Evolutionary conservation across 2,113 vertebrate genomes (phyloP).

Genomic region (Orthochromis indermauri): DNA sequence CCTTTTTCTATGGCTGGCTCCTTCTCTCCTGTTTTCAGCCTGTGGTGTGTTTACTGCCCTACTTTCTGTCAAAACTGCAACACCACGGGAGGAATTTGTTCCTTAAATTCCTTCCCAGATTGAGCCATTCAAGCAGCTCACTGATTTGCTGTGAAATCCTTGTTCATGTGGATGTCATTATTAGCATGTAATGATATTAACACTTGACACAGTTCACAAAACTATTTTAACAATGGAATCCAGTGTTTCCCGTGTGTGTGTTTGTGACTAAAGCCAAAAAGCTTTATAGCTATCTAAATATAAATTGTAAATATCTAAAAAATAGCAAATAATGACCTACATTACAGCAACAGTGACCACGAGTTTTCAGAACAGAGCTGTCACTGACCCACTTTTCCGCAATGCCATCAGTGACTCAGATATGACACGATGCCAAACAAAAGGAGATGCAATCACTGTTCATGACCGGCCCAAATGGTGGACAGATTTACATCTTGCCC

Average conservation of each 20-base stretch:
- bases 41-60: slow-evolving; percentile 28
- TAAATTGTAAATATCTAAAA: neutral
- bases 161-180: neutral
- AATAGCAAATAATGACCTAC: neutral
- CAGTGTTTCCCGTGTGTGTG: neutral
- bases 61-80: slow-evolving; percentile 39
- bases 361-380: neutral
- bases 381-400: slow-evolving; percentile 30
- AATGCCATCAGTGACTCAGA: slow-evolving; percentile 20
- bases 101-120: slow-evolving; percentile 9
- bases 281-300: neutral
- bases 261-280: neutral
- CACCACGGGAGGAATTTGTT: slow-evolving; percentile 15
- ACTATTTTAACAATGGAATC: neutral
- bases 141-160: neutral
- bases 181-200: neutral
- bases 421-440: neutral
- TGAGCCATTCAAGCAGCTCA: neutral
- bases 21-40: slow-evolving; percentile 11
- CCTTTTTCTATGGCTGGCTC: neutral
- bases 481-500: neutral
- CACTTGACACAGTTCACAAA: neutral
- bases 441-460: neutral
- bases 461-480: slow-evolving; percentile 2
- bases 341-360: neutral